Evolutionary conservation across 2,797 vertebrate species (phyloP), one percentile per base, ranked within the genome.

Genomic region (Petrocephalus sullivani): DNA sequence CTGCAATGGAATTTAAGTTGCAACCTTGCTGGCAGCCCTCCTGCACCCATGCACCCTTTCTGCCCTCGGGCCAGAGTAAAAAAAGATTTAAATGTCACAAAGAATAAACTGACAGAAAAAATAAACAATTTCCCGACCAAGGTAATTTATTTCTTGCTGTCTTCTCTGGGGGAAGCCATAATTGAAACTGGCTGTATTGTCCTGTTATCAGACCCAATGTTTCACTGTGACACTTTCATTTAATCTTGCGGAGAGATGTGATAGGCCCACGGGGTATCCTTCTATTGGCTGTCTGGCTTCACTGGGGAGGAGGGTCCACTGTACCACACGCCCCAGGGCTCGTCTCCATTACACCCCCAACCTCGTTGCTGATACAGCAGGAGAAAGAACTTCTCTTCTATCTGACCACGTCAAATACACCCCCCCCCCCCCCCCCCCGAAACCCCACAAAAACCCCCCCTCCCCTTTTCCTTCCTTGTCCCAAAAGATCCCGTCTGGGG

Each of bases 101-200:
- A 89, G 91, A 92, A 92, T 88, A 92, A 89, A 92, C 90, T 89
- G 58, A 89, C 87, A 61, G 88, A 92, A 91, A 89, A 91, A 89
- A 83, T 86, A 89, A 93, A 87, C 51, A 37, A 89, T 90, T 93
- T 92, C 93, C 92, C 91, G 85, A 84, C 90, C 90, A 89, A 92
- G 91, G 82, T 89, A 85, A 88, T 90, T 90, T 88, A 90, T 91
- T 89, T 93, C 54, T 85, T 33, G 71, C 57, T 64, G 87, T 89
- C 6, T 89, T 92, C 91, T 93, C 92, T 53, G 92, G 88, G 92
- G 92, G 87, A 85, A 87, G 90, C 28, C n/a, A 21, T 90, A 90
- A 94, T 95, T 92, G 91, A 91, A 92, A 92, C 86, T 23, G 89
- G 87, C n/a, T 90, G 89, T 91, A 90, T 92, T 92, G 88, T 89